Percentiles rank a stretch among this genome's conserved stretches.
phyloP scores from a whole-genome alignment of 2,888 invertebrate species.

The Meandrusa payeni region DNA sequence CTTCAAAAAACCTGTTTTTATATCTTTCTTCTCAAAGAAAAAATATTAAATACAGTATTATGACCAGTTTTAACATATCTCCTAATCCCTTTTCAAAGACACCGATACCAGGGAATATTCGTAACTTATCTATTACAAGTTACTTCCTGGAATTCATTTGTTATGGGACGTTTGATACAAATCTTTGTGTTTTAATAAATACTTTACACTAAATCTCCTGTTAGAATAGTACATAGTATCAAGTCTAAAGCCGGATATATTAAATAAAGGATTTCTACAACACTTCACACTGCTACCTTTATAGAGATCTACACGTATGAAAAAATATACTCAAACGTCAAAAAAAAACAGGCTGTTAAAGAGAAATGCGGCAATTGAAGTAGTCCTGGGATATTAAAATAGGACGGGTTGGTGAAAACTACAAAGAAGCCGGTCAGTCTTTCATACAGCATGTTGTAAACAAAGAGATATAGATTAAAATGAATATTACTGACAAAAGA shows the following conservation, averaged over 20 bases:
- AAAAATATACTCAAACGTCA: no score
- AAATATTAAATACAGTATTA: background rate
- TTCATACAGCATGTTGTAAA: slow-evolving; percentile 23
- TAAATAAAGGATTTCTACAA: slow-evolving; percentile 1
- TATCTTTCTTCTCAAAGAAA: no score
- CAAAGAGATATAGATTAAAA: slow-evolving; percentile 37
- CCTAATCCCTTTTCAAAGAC: slow-evolving; percentile 19
- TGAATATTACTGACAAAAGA: slow-evolving; percentile 47
- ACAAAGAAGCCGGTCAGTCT: no score
- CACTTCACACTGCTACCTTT: background rate
- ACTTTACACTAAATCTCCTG: background rate
- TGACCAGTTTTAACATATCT: no score
- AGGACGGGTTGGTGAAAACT: no score
- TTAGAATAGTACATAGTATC: background rate
- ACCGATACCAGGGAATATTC: slow-evolving; percentile 10
- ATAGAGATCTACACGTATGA: no score
- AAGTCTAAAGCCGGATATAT: slow-evolving; percentile 7
- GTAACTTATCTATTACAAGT: no score
- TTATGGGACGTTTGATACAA: background rate
- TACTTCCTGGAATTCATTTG: slow-evolving; percentile 15
- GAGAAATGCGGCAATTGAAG: no score
- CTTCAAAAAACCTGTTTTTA: no score
- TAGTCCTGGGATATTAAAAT: no score
- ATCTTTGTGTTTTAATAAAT: slow-evolving; percentile 7
- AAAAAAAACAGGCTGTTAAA: slow-evolving; percentile 23